Percentiles rank a stretch among this genome's conserved stretches.
Evolutionary conservation across 2,113 vertebrate genomes (phyloP).

Genomic region (Lepus timidus): DNA sequence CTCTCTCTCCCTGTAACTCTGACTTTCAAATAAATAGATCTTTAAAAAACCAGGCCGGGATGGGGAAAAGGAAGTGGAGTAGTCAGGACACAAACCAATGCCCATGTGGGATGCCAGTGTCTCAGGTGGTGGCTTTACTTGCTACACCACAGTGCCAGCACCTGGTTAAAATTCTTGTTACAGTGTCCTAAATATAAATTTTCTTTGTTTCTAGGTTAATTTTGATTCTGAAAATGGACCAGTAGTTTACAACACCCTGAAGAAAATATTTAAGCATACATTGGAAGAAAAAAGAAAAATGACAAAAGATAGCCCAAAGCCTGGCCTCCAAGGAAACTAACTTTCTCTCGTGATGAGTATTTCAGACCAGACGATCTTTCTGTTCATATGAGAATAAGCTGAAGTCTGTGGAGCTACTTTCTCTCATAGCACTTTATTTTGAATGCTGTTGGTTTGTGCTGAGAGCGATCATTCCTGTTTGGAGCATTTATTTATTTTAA

Average conservation of each 20-base stretch:
- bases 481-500: slow-evolving; percentile 81
- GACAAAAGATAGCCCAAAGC: slow-evolving; percentile 83
- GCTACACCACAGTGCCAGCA: not conserved
- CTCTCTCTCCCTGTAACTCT: too few species aligned
- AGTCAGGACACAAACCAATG: too few species aligned
- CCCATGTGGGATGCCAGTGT: too few species aligned
- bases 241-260: slow-evolving; percentile 89
- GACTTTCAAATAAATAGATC: too few species aligned
- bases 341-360: slow-evolving; percentile 48
- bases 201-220: slow-evolving; percentile 87
- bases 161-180: slow-evolving; percentile 24
- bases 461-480: slow-evolving; percentile 65
- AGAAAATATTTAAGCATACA: slow-evolving; percentile 91
- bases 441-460: slow-evolving; percentile 60
- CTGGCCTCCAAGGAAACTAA: slow-evolving; percentile 71
- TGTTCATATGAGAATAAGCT: not conserved
- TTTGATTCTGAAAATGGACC: slow-evolving; percentile 89
- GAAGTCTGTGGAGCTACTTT: slow-evolving; percentile 39
- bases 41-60: too few species aligned
- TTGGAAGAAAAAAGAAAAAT: slow-evolving; percentile 90
- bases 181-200: slow-evolving; percentile 60
- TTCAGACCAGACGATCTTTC: slow-evolving; percentile 55
- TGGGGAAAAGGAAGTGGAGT: too few species aligned
- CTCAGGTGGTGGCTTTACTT: too few species aligned
- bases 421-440: slow-evolving; percentile 61